Base-by-base conservation (phyloP, 2,888 invertebrate genomes). In the Pycnomerus fuliginosus region DNA sequence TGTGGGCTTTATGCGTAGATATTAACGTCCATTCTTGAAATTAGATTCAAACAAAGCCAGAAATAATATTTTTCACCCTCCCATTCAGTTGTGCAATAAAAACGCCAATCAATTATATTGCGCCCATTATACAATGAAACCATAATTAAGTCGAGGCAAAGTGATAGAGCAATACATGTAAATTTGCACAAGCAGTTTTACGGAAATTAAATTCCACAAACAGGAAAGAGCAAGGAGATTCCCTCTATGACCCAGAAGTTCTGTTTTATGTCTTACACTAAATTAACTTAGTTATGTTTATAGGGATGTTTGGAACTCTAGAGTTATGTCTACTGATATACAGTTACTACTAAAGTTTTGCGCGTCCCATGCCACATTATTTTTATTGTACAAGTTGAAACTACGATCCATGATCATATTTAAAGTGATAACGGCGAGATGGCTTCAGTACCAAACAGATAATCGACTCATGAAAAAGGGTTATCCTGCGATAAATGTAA, bases 251-350 rank as follows among this genome's bases (percentile, higher is more conserved):
- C 48, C 51, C 48, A 48, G 56, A 54, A 61, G 58, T 53, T 56
- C 55, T 52, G 53, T 57, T 65, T 65, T 65, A 65, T 62, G 62
- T 58, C 63, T 62, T 54, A 56, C 64, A 61, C 58, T 64, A 65
- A 65, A 65, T 65, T 65, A 65, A 65, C 60, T 64, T 62, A 64
- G 65, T 65, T 63, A 64, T 64, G 64, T 65, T 65, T 64, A 64
- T 65, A 57, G 62, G 61, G 61, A 61, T 62, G 65, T 65, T 64
- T 62, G 60, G 60, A 62, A 63, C 55, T 63, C 60, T 59, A 60
- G 62, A 64, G 62, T 64, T 61, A 58, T 59, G 54, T 58, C 56
- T 52, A 52, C 56, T 59, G 58, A 60, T 61, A 59, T 60, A 60
- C 55, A 46, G 57, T 56, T 56, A 61, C 55, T 60, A 52, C 56